phyloP scores from a whole-genome alignment of 2,888 invertebrate species.

The Selenia dentaria region DNA sequence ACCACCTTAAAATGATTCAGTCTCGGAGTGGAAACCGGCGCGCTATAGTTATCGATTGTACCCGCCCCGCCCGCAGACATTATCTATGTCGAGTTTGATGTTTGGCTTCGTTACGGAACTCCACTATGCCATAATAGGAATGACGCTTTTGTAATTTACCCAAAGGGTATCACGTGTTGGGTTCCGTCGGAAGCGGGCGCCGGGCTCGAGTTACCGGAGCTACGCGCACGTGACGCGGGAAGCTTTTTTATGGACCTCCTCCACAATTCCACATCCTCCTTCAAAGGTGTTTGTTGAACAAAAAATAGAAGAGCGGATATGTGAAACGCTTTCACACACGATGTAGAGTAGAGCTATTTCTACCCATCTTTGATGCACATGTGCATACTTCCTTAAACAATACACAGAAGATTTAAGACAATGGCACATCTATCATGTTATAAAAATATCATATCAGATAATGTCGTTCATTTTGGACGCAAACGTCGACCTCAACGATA shows the following conservation, averaged over 20 bases:
- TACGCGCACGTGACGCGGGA: conserved; percentile 63
- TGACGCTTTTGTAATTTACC: conserved; percentile 34
- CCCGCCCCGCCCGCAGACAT: conserved; percentile 10
- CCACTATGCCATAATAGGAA: conserved; percentile 10
- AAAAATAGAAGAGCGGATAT: conserved; percentile 50
- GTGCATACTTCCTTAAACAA: conserved; percentile 6
- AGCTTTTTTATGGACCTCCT: conserved; percentile 55
- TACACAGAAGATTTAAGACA: conserved; percentile 5
- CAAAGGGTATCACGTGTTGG: conserved; percentile 43
- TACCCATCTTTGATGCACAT: conserved; percentile 7
- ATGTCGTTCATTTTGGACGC: too few species aligned
- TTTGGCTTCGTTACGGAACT: conserved; percentile 26
- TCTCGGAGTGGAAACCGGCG: conserved; percentile 5
- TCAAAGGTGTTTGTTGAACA: conserved; percentile 34
- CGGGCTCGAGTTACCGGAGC: conserved; percentile 58
- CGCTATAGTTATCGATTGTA: conserved; percentile 19
- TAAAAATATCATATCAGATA: too few species aligned
- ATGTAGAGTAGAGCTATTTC: conserved; percentile 16
- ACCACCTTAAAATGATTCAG: conserved; percentile 26
- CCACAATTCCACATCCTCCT: conserved; percentile 51
- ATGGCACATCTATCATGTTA: neutral
- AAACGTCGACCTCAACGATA: too few species aligned
- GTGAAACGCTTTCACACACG: conserved; percentile 34
- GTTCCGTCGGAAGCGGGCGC: conserved; percentile 68
- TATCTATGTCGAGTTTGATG: conserved; percentile 11